These are phyloP conservation scores for Neosilurus mollespiculum DNA, from an alignment of 2,797 vertebrate genomes.

Conservation along the genomic window DNA sequence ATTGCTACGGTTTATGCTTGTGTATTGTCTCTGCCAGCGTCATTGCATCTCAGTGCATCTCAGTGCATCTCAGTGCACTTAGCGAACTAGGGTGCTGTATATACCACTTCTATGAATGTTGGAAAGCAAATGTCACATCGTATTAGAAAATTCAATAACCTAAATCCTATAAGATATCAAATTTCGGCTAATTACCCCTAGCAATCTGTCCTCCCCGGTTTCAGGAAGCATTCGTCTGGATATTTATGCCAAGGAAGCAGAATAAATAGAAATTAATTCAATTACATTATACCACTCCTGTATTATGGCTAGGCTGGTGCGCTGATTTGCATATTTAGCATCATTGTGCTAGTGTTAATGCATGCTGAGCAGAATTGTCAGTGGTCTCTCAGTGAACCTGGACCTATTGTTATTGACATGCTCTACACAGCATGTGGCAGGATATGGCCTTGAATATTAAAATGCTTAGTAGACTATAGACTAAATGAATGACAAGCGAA, in stretches of 20 bases:
- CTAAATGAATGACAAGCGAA: not conserved
- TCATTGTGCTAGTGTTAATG: conserved; percentile 21
- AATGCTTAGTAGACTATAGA: not conserved
- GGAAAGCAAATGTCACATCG: conserved; percentile 13
- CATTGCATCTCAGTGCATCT: not conserved
- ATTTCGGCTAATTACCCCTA: conserved; percentile 25
- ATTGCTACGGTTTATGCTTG: not conserved
- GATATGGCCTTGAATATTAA: not conserved
- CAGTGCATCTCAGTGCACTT: not conserved
- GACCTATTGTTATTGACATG: not conserved
- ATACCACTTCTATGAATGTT: not conserved
- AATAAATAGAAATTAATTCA: conserved; percentile 38
- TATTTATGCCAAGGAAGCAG: conserved; percentile 21
- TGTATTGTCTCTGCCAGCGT: not conserved
- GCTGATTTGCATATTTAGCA: conserved; percentile 30
- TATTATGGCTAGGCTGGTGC: conserved; percentile 24
- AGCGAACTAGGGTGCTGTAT: not conserved
- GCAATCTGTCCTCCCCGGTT: conserved; percentile 2
- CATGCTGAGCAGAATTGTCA: conserved; percentile 8
- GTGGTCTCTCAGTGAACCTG: not conserved
- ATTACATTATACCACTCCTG: conserved; percentile 20
- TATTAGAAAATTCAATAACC: not conserved
- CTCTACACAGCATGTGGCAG: not conserved
- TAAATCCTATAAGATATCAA: conserved; percentile 10
- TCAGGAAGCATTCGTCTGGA: conserved; percentile 35